phyloP scores from a whole-genome alignment of 2,113 vertebrate genomes.

The Nycticebus coucang region DNA sequence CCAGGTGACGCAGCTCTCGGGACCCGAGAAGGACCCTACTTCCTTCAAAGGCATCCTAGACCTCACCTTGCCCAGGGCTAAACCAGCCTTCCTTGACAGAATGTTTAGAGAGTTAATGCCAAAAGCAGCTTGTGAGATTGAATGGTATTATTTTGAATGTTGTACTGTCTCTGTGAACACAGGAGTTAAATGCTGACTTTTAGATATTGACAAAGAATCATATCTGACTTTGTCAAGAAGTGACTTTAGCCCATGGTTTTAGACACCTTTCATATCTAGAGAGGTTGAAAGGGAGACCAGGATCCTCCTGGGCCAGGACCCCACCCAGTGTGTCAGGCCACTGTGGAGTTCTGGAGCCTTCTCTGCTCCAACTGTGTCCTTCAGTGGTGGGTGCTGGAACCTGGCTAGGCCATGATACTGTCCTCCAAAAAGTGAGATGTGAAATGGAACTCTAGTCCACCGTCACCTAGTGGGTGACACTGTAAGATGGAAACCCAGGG shows the following conservation, averaged over 20 bases:
- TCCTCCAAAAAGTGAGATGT: neutral
- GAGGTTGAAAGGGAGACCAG: neutral
- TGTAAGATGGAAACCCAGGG: neutral
- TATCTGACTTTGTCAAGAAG: neutral
- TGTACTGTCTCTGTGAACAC: neutral
- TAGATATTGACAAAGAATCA: neutral
- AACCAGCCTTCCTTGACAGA: neutral
- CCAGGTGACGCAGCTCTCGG: rapidly evolving
- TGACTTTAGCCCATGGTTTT: neutral
- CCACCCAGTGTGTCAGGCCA: too few species aligned
- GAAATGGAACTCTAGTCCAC: rapidly evolving
- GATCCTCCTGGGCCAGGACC: rapidly evolving
- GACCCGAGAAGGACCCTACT: rapidly evolving
- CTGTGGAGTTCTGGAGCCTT: too few species aligned
- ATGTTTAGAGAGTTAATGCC: too few species aligned
- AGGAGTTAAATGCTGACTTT: neutral
- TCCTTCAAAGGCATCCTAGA: rapidly evolving
- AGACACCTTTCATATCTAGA: neutral
- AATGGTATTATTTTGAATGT: neutral
- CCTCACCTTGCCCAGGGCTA: rapidly evolving
- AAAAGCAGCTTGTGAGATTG: too few species aligned
- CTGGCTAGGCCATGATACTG: too few species aligned
- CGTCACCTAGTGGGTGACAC: neutral
- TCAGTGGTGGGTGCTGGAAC: rapidly evolving
- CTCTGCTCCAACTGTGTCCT: rapidly evolving